These are phyloP conservation scores for Ruditapes philippinarum DNA, from an alignment of 1,140 invertebrate genomes.

Conservation along the genomic window DNA sequence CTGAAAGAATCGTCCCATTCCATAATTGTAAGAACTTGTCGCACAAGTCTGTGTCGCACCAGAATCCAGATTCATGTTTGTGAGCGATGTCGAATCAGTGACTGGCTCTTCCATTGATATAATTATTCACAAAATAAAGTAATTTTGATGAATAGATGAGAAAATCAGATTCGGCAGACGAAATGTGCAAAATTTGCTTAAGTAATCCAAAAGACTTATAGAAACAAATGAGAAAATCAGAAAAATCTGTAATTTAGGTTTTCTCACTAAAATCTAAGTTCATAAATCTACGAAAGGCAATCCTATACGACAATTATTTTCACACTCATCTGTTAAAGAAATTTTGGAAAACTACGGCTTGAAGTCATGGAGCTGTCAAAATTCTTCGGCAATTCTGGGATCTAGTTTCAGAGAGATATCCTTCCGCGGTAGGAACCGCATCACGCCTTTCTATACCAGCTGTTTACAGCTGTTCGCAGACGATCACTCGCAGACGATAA, in stretches of 20 bases:
- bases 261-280: slow-evolving; percentile 2
- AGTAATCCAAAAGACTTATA: slow-evolving; percentile 54
- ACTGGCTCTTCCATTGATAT: slow-evolving; percentile 56
- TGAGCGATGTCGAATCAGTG: slow-evolving; percentile 17
- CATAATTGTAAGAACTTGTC: slow-evolving; percentile 56
- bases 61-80: slow-evolving; percentile 63
- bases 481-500: background rate
- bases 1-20: slow-evolving; percentile 66
- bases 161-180: slow-evolving; percentile 37
- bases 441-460: slow-evolving; percentile 40
- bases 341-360: slow-evolving; percentile 52
- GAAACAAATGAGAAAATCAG: slow-evolving; percentile 57
- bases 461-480: slow-evolving; percentile 36
- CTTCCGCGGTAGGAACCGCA: slow-evolving; percentile 42
- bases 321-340: slow-evolving; percentile 64
- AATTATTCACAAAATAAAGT: background rate
- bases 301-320: slow-evolving; percentile 52
- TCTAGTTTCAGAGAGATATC: slow-evolving; percentile 59
- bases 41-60: slow-evolving; percentile 54
- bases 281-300: slow-evolving; percentile 59
- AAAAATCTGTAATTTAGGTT: slow-evolving; percentile 5
- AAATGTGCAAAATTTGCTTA: slow-evolving; percentile 24
- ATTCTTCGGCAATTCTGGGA: slow-evolving; percentile 47
- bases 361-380: slow-evolving; percentile 59
- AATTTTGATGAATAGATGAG: slow-evolving; percentile 29